Base-by-base conservation (phyloP, 2,797 vertebrate species). In the Gallirallus australis region DNA sequence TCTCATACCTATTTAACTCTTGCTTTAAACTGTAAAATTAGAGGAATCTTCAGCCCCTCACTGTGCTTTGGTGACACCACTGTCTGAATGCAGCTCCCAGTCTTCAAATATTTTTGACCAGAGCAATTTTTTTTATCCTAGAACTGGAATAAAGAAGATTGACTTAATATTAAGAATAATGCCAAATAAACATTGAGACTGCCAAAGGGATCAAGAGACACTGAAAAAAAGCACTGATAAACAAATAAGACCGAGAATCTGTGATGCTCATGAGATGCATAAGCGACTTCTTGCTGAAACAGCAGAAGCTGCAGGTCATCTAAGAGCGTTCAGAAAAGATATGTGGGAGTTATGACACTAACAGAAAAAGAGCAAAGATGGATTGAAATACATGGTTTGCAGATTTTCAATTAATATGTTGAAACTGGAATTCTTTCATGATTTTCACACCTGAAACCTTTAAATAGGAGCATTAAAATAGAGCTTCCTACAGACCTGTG, bases 131-230 rank as follows among this genome's bases (percentile, higher is more conserved):
- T 45, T 45, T 94, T 91, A 82, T 72, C 85, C 76, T 90, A 59
- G 85, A 89, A 60, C 39, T 79, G 88, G 70, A 93, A 92, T 90
- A 91, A 93, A 96, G 91, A 85, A 96, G 86, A 90, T 20, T 94
- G 87, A 95, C 85, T 97, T 91, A 93, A 95, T 94, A 96, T 68
- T 95, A 95, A 95, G 73, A 90, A 88, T 93, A 94, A 94, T 89
- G 96, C 93, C 92, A 90, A 89, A 92, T 83, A 95, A 97, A 95
- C 91, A 96, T 90, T 73, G 39, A 47, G 83, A 94, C 66, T 94
- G 82, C 68, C 61, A 93, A 90, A 35, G 66, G 72, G 87, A 94
- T 61, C 15, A 40, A 94, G 70, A 93, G 83, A 87, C 79, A 81
- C 57, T 47, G 45, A 39, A 90, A 92, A 93, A 61, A 54, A 76